A percentile compares a stretch with the other conserved stretches of the same genome.
These are phyloP conservation scores for Nautilus pompilius DNA, from an alignment of 1,140 invertebrate genomes.

Conservation along the genomic window DNA sequence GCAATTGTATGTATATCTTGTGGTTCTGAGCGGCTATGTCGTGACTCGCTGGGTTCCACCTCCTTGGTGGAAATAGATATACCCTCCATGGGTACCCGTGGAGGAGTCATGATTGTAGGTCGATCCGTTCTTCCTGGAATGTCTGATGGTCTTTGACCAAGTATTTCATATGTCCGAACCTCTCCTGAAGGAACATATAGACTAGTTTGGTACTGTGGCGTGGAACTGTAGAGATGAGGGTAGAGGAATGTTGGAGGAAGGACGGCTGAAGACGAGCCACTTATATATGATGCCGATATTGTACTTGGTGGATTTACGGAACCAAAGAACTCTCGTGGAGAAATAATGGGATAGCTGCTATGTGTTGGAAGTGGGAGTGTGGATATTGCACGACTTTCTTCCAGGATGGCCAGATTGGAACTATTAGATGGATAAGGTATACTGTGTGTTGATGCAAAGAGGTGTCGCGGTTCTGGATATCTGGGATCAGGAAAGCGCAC, in stretches of 20 bases:
- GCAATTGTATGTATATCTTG: no score
- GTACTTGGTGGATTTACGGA: conserved; percentile 27
- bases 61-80: no score
- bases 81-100: no score
- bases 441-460: conserved; percentile 14
- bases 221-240: conserved; percentile 30
- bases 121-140: conserved; percentile 9
- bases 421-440: conserved; percentile 24
- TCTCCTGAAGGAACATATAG: conserved; percentile 27
- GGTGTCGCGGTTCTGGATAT: conserved; percentile 22
- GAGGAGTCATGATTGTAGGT: background rate
- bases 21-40: no score
- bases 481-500: conserved; percentile 26
- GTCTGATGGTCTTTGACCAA: conserved; percentile 22
- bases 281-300: conserved; percentile 22
- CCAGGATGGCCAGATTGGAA: conserved; percentile 36
- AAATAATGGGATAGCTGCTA: conserved; percentile 27
- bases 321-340: conserved; percentile 28
- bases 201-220: conserved; percentile 26
- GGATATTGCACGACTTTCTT: conserved; percentile 38
- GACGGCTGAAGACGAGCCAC: conserved; percentile 19
- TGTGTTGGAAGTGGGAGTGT: conserved; percentile 24
- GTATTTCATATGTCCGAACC: conserved; percentile 29
- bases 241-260: conserved; percentile 34
- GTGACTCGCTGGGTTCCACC: no score